A percentile compares a stretch with the other conserved stretches of the same genome.
These are phyloP conservation scores for Agrypnus murinus DNA, from an alignment of 2,888 invertebrate species.

Conservation along the genomic window DNA sequence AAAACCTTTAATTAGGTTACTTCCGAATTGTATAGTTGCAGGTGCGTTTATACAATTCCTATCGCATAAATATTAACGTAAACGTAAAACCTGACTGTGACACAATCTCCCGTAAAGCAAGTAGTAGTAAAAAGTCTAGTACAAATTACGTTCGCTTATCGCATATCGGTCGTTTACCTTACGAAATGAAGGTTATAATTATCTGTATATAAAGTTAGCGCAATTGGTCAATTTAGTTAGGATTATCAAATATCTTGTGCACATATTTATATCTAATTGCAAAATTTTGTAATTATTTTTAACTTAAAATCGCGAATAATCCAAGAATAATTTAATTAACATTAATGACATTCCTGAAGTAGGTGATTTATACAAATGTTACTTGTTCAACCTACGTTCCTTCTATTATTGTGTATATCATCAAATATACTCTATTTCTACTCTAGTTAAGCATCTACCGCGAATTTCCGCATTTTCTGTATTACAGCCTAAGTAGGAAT, in stretches of 20 bases:
- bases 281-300: neutral
- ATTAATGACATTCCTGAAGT: conserved; percentile 1
- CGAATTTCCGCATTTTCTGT: conserved; percentile 14
- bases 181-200: conserved; percentile 42
- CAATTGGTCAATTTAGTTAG: conserved; percentile 47
- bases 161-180: conserved; percentile 51
- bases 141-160: conserved; percentile 42
- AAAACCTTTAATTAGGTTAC: conserved; percentile 1
- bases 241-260: conserved; percentile 38
- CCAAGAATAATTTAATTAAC: conserved; percentile 18
- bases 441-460: conserved; percentile 3
- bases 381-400: conserved; percentile 13
- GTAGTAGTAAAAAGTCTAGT: conserved; percentile 26
- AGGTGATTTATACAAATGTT: conserved; percentile 1
- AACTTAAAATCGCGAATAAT: neutral
- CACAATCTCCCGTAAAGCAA: conserved; percentile 14
- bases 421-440: conserved; percentile 17
- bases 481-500: too few relatives aligned
- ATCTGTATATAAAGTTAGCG: conserved; percentile 34
- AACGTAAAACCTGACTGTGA: conserved; percentile 19
- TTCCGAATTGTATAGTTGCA: conserved; percentile 6
- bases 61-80: conserved; percentile 10
- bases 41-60: neutral
- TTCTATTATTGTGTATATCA: conserved; percentile 13
- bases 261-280: neutral